Conservation (phyloP, 1,140 invertebrate genomes). For the Lordiphosa clarofinis region DNA sequence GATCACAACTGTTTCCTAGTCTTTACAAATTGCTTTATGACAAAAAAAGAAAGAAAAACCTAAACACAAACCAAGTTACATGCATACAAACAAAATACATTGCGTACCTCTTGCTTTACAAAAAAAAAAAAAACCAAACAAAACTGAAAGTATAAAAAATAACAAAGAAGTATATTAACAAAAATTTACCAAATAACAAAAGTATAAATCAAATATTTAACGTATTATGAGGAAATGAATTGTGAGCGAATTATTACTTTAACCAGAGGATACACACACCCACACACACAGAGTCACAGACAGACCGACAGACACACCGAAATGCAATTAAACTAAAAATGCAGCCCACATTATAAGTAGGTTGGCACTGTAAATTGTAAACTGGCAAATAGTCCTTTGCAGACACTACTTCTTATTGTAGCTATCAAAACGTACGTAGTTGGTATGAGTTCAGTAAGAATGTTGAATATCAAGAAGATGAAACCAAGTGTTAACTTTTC, state of each 20-base stretch:
- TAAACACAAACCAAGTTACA: slow-evolving; percentile 22
- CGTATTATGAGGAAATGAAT: slow-evolving; percentile 44
- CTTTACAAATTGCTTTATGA: slow-evolving; percentile 64
- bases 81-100: slow-evolving; percentile 57
- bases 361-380: slow-evolving; percentile 64
- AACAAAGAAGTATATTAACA: slow-evolving; percentile 50
- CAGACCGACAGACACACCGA: slow-evolving; percentile 9
- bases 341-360: slow-evolving; percentile 1
- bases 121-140: slow-evolving; percentile 53
- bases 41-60: slow-evolving; percentile 18
- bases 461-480: slow-evolving; percentile 13
- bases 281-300: slow-evolving; percentile 11
- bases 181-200: slow-evolving; percentile 42
- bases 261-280: slow-evolving; percentile 24
- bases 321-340: slow-evolving; percentile 23
- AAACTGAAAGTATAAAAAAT: slow-evolving; percentile 37
- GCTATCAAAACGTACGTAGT: slow-evolving; percentile 35
- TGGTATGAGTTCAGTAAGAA: slow-evolving; percentile 32
- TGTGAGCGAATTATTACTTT: slow-evolving; percentile 70
- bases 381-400: slow-evolving; percentile 53
- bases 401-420: slow-evolving; percentile 15
- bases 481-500: slow-evolving; percentile 72
- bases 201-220: slow-evolving; percentile 53
- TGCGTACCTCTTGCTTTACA: slow-evolving; percentile 75
- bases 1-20: slow-evolving; percentile 54